Evolutionary conservation across 1,140 invertebrate species (phyloP).

Genomic region (Mya arenaria): DNA sequence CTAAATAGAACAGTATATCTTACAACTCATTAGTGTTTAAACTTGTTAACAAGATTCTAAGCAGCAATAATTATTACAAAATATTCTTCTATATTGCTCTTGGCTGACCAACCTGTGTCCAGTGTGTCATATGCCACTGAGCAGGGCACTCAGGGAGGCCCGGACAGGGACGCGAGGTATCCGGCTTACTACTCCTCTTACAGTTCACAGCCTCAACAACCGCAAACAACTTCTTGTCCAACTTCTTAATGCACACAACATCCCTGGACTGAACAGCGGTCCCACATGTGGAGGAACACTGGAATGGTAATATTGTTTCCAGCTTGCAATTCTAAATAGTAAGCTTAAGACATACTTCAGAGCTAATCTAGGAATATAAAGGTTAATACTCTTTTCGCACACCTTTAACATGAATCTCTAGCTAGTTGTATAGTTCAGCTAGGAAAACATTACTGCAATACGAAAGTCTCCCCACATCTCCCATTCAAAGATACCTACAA

Average conservation of each 20-base stretch:
- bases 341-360: too few relatives aligned
- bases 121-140: constrained; percentile 77
- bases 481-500: too few relatives aligned
- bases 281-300: constrained; percentile 75
- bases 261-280: constrained; percentile 65
- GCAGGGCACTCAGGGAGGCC: constrained; percentile 65
- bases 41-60: neutral
- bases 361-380: too few relatives aligned
- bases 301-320: too few relatives aligned
- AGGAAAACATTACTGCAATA: too few relatives aligned
- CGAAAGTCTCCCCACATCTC: too few relatives aligned
- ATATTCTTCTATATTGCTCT: too few relatives aligned
- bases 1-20: neutral
- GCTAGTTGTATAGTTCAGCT: too few relatives aligned
- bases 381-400: too few relatives aligned
- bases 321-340: too few relatives aligned
- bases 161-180: constrained; percentile 62
- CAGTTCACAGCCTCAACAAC: constrained; percentile 74
- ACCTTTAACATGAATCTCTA: too few relatives aligned
- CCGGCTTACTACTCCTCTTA: constrained; percentile 67
- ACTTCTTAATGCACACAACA: constrained; percentile 77
- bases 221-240: constrained; percentile 62
- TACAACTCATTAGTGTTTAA: neutral
- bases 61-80: too few relatives aligned
- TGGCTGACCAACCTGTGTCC: constrained; percentile 79